A percentile compares a stretch with the other conserved stretches of the same genome.
Conservation (phyloP, 2,113 vertebrate species). For the Syrrhaptes paradoxus region DNA sequence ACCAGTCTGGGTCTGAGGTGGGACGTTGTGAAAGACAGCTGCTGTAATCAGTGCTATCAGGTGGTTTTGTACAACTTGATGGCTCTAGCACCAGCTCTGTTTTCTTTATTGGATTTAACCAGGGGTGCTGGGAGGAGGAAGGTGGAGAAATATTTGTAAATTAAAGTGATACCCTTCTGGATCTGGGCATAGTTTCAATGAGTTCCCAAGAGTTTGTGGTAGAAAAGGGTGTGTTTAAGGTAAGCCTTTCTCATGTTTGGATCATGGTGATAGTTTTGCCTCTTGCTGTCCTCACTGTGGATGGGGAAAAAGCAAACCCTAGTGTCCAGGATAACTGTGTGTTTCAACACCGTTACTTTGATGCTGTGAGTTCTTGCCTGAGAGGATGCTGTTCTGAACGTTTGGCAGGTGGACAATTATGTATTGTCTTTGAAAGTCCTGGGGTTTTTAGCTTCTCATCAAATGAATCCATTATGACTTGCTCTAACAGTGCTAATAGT, state of each 20-base stretch:
- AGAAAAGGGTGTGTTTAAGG: neutral
- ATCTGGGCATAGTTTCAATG: neutral
- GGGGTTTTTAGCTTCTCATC: neutral
- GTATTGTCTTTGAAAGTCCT: neutral
- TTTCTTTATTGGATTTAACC: neutral
- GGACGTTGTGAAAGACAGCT: neutral
- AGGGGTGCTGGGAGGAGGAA: neutral
- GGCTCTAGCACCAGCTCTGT: neutral
- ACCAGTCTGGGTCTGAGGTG: neutral
- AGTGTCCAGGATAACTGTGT: neutral
- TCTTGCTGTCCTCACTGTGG: neutral
- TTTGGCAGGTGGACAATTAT: neutral
- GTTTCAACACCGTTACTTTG: neutral
- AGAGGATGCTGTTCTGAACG: neutral
- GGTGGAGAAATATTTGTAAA: neutral
- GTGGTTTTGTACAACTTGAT: neutral
- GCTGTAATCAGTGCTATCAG: neutral
- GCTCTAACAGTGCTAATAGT: neutral
- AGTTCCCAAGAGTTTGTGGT: neutral
- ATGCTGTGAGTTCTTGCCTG: neutral
- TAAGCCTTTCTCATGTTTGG: neutral
- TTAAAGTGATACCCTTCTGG: neutral
- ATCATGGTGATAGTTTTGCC: neutral
- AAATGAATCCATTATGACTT: neutral
- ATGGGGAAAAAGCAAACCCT: neutral